A percentile compares a stretch with the other conserved stretches of the same genome.
phyloP scores from a whole-genome alignment of 2,888 invertebrate species.

The Ectemnius cavifrons region DNA sequence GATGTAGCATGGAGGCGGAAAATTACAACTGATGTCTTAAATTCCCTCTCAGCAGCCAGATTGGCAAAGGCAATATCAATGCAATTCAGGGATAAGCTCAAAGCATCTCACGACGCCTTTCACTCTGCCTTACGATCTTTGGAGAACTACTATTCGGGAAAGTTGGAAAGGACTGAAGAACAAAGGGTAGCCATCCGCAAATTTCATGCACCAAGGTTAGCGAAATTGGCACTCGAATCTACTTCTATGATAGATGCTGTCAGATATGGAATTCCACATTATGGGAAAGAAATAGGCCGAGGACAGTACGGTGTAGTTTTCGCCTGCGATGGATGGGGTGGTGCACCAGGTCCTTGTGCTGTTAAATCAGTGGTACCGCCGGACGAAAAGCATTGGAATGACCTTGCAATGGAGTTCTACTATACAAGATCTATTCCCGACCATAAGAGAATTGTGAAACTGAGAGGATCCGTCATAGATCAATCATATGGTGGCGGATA shows the following conservation, averaged over 20 bases:
- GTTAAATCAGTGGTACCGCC: slow-evolving; percentile 93
- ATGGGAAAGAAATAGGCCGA: slow-evolving; percentile 85
- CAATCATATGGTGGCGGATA: slow-evolving; percentile 84
- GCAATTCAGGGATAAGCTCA: slow-evolving; percentile 88
- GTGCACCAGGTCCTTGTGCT: slow-evolving; percentile 86
- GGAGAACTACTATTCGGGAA: slow-evolving; percentile 84
- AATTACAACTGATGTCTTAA: slow-evolving; percentile 85
- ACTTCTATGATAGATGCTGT: slow-evolving; percentile 90
- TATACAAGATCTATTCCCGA: slow-evolving; percentile 92
- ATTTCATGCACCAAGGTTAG: slow-evolving; percentile 88
- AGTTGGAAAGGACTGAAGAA: slow-evolving; percentile 89
- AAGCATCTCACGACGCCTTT: slow-evolving; percentile 88
- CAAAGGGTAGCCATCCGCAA: slow-evolving; percentile 87
- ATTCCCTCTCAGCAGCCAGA: slow-evolving; percentile 84
- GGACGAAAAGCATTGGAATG: slow-evolving; percentile 93
- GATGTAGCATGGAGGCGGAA: slow-evolving; percentile 85
- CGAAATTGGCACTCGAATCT: slow-evolving; percentile 89
- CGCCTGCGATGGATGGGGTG: slow-evolving; percentile 87
- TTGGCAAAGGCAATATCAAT: slow-evolving; percentile 86
- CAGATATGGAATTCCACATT: slow-evolving; percentile 85
- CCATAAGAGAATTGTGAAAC: slow-evolving; percentile 87
- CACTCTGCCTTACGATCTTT: slow-evolving; percentile 85
- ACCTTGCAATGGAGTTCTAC: slow-evolving; percentile 94
- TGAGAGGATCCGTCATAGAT: slow-evolving; percentile 90
- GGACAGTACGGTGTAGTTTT: slow-evolving; percentile 96